Conservation (phyloP, 1,140 invertebrate genomes). For the Pararge aegeria region DNA sequence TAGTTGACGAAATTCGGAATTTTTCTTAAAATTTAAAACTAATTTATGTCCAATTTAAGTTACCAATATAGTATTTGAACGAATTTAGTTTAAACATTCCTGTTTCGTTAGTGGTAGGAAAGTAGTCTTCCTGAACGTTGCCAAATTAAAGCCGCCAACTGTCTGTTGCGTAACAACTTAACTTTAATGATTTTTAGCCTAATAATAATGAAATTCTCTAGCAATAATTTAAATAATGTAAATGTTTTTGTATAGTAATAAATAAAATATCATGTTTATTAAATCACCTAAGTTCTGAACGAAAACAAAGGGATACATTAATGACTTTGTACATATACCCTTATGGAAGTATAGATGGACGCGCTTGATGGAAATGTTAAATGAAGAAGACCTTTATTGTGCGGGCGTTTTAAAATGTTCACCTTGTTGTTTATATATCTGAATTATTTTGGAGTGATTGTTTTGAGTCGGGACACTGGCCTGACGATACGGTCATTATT, state of each 20-base stretch:
- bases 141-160: slow-evolving; percentile 75
- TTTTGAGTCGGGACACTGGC: background rate
- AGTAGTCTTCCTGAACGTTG: slow-evolving; percentile 78
- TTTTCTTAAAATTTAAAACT: slow-evolving; percentile 46
- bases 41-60: slow-evolving; percentile 70
- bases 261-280: slow-evolving; percentile 58
- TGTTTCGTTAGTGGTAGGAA: slow-evolving; percentile 76
- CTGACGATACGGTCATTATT: background rate
- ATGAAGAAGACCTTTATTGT: slow-evolving; percentile 42
- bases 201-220: slow-evolving; percentile 77
- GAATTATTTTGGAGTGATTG: background rate
- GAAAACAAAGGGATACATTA: slow-evolving; percentile 39
- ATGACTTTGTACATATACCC: slow-evolving; percentile 36
- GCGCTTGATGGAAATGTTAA: slow-evolving; percentile 18
- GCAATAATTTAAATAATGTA: slow-evolving; percentile 78
- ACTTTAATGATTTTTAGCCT: slow-evolving; percentile 67
- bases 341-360: slow-evolving; percentile 17
- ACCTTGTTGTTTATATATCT: slow-evolving; percentile 34
- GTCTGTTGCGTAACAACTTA: slow-evolving; percentile 69
- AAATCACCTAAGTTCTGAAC: slow-evolving; percentile 53
- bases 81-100: slow-evolving; percentile 78
- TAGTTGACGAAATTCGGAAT: slow-evolving; percentile 61
- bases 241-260: slow-evolving; percentile 78
- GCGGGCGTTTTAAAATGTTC: slow-evolving; percentile 45
- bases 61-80: slow-evolving; percentile 75